Percentiles rank a stretch among this genome's conserved stretches.
Evolutionary conservation across 1,140 invertebrate species (phyloP).

Genomic region (Drosophila littoralis): DNA sequence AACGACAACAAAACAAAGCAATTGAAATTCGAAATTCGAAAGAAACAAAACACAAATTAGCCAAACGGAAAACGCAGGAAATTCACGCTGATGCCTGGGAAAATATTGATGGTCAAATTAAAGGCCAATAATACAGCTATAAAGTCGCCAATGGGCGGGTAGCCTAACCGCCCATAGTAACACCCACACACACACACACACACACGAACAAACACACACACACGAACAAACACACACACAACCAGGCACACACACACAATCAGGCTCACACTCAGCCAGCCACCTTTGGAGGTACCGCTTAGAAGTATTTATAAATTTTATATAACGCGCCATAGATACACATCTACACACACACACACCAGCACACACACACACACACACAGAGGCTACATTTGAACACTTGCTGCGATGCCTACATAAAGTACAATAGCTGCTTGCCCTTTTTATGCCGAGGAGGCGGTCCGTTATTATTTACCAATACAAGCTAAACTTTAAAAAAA

Average conservation of each 20-base stretch:
- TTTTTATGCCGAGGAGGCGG: conserved; percentile 51
- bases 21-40: conserved; percentile 36
- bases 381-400: conserved; percentile 21
- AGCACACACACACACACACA: neutral
- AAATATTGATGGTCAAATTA: conserved; percentile 76
- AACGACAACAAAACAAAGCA: conserved; percentile 32
- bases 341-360: neutral
- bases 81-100: conserved; percentile 46
- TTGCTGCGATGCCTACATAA: conserved; percentile 51
- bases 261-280: conserved; percentile 24
- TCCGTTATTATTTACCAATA: conserved; percentile 77
- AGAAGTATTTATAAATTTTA: conserved; percentile 81
- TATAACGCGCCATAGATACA: conserved; percentile 68
- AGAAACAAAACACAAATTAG: conserved; percentile 75
- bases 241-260: conserved; percentile 9
- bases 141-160: conserved; percentile 59
- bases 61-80: conserved; percentile 54
- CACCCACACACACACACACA: conserved; percentile 31
- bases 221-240: conserved; percentile 17
- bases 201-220: neutral
- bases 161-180: conserved; percentile 12
- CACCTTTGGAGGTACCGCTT: conserved; percentile 67
- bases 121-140: conserved; percentile 81
- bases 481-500: conserved; percentile 73
- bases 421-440: conserved; percentile 73